Base-by-base conservation (phyloP, 2,888 invertebrate genomes). In the Epistrophella euchroma region DNA sequence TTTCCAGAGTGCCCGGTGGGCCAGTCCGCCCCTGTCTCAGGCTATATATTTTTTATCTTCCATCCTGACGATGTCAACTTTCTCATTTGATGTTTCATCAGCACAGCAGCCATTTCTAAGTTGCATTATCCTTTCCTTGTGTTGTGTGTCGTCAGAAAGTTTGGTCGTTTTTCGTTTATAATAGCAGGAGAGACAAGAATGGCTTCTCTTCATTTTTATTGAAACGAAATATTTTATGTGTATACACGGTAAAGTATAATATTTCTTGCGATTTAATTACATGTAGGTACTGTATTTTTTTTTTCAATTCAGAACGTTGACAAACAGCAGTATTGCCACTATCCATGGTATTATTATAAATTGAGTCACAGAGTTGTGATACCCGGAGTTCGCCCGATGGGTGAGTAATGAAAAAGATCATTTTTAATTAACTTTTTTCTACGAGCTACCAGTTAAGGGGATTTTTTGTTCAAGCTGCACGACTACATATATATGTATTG, bases 391-490 rank as follows among this genome's bases (percentile, higher is more conserved):
- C 5, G 3, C 28, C 28, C 6, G 28, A 7, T 45, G 10, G 4
- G 17, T 10, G 17, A 45, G 17, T 17, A 1, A 47, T 47, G 19
- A 47, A 47, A 19, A 19, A n/a, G 11, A 19, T 19, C 5, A 19
- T 47, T 47, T 47, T 47, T 47, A 47, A 47, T 47, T 47, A 47
- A 47, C 47, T 47, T 47, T 47, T 47, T 47, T 2, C 13, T 19
- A 19, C 4, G 4, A 4, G 10, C 0, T 2, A 19, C 10, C 11
- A 10, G 47, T 19, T 4, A 47, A 19, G 19, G 17, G 11, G 11
- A 47, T 19, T 11, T 47, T 47, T 10, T 43, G 0, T 6, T 0
- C 9, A 4, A 0, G 17, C 2, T 7, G 17, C 45, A 45, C 17
- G 3, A 2, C 43, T 43, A 35, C 37, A 35, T 35, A 35, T 35